phyloP scores from a whole-genome alignment of 1,140 invertebrate genomes.

The Chironomus tepperi region DNA sequence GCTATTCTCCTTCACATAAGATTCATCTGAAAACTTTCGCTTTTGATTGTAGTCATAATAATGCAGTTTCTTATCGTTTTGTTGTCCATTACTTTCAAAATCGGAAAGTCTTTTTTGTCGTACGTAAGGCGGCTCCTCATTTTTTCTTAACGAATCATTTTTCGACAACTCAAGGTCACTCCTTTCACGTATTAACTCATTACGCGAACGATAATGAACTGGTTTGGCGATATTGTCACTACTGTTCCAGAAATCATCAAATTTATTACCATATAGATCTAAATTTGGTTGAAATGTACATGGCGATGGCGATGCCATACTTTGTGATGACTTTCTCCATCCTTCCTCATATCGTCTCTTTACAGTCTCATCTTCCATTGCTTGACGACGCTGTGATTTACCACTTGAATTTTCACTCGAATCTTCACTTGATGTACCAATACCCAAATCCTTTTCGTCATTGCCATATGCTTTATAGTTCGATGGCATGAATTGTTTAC shows the following conservation, averaged over 20 bases:
- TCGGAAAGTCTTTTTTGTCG: neutral
- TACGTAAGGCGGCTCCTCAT: neutral
- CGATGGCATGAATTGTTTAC: constrained; percentile 45
- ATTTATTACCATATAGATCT: neutral
- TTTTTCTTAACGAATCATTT: neutral
- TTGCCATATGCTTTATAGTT: constrained; percentile 49
- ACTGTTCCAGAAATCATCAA: constrained; percentile 1
- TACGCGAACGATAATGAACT: neutral
- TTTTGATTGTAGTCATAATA: constrained; percentile 20
- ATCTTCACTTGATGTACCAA: constrained; percentile 77
- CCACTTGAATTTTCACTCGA: constrained; percentile 63
- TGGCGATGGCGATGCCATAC: neutral
- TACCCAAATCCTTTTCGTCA: constrained; percentile 71
- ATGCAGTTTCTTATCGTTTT: neutral
- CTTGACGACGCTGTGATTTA: constrained; percentile 52
- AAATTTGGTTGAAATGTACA: neutral
- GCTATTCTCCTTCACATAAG: neutral
- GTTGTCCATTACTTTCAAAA: constrained; percentile 4
- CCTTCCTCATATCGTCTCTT: constrained; percentile 54
- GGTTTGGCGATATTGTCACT: neutral
- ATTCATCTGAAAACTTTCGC: constrained; percentile 19
- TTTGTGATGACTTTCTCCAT: constrained; percentile 52
- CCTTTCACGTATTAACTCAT: neutral
- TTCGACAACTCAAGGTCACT: constrained; percentile 1
- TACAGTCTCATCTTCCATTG: constrained; percentile 47